Evolutionary conservation across 2,797 vertebrate species (phyloP).

Genomic region (Galago senegalensis): DNA sequence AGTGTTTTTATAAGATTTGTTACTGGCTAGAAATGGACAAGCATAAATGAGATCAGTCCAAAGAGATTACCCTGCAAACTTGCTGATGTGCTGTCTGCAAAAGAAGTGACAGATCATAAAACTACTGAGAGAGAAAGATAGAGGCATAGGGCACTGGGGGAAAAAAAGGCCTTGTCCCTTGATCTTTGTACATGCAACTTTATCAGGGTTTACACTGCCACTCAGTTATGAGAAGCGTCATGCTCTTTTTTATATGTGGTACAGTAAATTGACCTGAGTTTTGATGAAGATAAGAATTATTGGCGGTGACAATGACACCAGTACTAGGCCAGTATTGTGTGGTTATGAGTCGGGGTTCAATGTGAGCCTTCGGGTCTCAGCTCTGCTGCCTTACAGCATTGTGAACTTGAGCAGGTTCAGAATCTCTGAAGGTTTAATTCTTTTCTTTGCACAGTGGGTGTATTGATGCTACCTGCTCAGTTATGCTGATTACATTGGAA

Average conservation of each 20-base stretch:
- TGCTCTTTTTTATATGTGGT: constrained; percentile 13
- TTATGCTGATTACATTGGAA: constrained; percentile 1
- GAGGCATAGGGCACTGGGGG: constrained; percentile 48
- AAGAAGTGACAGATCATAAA: constrained; percentile 80
- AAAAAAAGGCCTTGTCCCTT: constrained; percentile 61
- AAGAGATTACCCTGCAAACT: constrained; percentile 82
- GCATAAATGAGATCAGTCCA: constrained; percentile 83
- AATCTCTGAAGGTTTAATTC: not conserved
- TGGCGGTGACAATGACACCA: not conserved
- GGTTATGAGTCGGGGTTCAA: not conserved
- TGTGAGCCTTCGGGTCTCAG: not conserved
- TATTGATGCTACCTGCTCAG: not conserved
- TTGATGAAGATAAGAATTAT: constrained; percentile 43
- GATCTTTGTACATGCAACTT: constrained; percentile 57
- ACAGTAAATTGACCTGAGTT: constrained; percentile 61
- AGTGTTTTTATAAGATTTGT: constrained; percentile 86
- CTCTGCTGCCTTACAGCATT: not conserved
- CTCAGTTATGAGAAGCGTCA: constrained; percentile 2
- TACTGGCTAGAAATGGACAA: constrained; percentile 81
- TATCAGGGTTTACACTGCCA: constrained; percentile 55
- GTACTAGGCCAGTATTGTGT: not conserved
- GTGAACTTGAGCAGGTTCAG: constrained; percentile 1
- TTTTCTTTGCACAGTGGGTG: constrained; percentile 12
- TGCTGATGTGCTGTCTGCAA: constrained; percentile 78
- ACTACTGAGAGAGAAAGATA: constrained; percentile 70